Conservation (phyloP, 2,888 invertebrate genomes). For the Drosophila setosimentum region DNA sequence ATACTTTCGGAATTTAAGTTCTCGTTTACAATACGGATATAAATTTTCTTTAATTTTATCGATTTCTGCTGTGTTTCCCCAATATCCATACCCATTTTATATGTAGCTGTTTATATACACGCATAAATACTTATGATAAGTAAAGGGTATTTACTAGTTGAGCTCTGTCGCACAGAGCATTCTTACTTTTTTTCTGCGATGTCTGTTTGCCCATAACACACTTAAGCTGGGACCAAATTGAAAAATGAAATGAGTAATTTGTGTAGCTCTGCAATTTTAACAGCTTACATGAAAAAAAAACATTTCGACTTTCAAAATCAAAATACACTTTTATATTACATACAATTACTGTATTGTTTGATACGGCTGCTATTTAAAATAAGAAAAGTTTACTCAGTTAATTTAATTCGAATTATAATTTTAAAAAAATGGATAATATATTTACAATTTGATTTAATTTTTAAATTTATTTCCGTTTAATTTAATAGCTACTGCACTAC, state of each 20-base stretch:
- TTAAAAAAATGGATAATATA: background rate
- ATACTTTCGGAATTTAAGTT: background rate
- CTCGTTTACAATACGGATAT: background rate
- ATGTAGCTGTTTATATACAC: too few relatives aligned
- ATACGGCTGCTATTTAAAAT: background rate
- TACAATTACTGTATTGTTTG: background rate
- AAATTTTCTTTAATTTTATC: background rate
- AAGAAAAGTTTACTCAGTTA: background rate
- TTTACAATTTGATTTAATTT: background rate
- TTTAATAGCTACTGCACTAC: background rate
- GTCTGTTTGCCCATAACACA: conserved; percentile 18
- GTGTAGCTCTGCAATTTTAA: conserved; percentile 23
- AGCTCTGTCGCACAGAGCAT: background rate
- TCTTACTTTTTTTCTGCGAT: background rate
- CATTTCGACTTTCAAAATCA: conserved; percentile 22
- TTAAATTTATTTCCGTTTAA: background rate
- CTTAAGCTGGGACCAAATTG: conserved; percentile 44
- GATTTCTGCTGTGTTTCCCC: background rate
- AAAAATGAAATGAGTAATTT: conserved; percentile 22
- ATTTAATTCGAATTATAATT: background rate
- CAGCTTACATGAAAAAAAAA: conserved; percentile 49
- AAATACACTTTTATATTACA: background rate
- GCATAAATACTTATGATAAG: background rate
- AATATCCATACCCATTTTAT: too few relatives aligned
- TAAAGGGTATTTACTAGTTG: background rate